These are phyloP conservation scores for Chrysopa pallens DNA, from an alignment of 1,140 invertebrate species.

Conservation along the genomic window DNA sequence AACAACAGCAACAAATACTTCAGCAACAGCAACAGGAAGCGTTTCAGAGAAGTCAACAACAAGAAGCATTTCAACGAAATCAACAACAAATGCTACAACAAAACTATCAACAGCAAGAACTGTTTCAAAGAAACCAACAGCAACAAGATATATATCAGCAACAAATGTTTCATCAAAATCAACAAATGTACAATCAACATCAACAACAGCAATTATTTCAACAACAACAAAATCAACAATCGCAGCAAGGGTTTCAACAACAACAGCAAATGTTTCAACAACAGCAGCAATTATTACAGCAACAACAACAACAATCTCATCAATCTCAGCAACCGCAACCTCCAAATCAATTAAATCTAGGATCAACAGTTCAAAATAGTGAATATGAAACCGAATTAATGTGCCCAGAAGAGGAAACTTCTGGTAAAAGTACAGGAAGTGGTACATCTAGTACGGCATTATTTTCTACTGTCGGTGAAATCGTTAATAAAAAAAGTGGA, in stretches of 20 bases:
- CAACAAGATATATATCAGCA: neutral
- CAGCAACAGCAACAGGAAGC: conserved; percentile 1
- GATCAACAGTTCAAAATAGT: conserved; percentile 23
- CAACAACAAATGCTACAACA: conserved; percentile 4
- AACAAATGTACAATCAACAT: conserved; percentile 10
- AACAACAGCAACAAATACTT: conserved; percentile 8
- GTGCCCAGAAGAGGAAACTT: conserved; percentile 34
- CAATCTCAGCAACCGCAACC: conserved; percentile 12
- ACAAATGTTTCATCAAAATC: conserved; percentile 2
- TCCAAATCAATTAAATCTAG: conserved; percentile 20
- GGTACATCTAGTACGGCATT: conserved; percentile 35
- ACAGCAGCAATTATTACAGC: neutral
- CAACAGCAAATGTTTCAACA: conserved; percentile 4
- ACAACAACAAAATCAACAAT: conserved; percentile 13
- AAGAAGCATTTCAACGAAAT: conserved; percentile 9
- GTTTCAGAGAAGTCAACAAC: neutral
- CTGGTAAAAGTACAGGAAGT: conserved; percentile 35
- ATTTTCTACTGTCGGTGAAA: conserved; percentile 54
- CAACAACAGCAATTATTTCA: conserved; percentile 3
- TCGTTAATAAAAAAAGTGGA: conserved; percentile 35
- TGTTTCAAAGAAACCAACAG: conserved; percentile 7
- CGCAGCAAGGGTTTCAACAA: conserved; percentile 13
- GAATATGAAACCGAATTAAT: conserved; percentile 31
- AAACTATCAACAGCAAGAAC: conserved; percentile 9
- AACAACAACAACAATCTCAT: conserved; percentile 5